These are phyloP conservation scores for Drosophila nr. perissopoda DNA, from an alignment of 2,888 invertebrate genomes.

Conservation along the genomic window DNA sequence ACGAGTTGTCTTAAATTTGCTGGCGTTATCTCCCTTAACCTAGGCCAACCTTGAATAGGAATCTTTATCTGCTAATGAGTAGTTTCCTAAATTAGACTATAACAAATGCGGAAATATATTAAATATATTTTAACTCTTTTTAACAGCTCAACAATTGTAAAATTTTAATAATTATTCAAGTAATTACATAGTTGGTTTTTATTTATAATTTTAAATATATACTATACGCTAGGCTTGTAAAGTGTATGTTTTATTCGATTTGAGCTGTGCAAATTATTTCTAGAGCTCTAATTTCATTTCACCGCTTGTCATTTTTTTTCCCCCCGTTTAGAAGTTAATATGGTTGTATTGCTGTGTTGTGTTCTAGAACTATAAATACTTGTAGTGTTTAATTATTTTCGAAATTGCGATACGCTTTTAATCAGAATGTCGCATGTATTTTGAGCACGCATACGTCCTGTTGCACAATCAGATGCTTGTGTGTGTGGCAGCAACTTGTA, in stretches of 20 bases:
- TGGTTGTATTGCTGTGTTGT: slow-evolving; percentile 9
- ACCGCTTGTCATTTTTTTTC: slow-evolving; percentile 2
- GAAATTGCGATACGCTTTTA: slow-evolving; percentile 38
- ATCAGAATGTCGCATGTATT: slow-evolving; percentile 48
- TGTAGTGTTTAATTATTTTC: slow-evolving; percentile 38
- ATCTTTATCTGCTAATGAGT: background rate
- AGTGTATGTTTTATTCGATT: background rate
- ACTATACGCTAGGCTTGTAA: background rate
- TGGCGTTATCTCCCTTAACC: background rate
- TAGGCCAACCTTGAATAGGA: background rate
- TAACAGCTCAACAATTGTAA: background rate
- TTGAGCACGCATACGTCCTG: slow-evolving; percentile 47
- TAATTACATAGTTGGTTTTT: background rate
- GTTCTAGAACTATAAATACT: slow-evolving; percentile 31
- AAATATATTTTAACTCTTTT: background rate
- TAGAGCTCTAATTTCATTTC: background rate
- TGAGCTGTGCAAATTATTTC: background rate
- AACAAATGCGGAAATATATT: background rate
- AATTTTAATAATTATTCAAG: background rate
- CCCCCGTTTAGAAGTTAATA: background rate
- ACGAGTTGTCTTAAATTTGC: background rate
- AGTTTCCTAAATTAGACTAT: background rate
- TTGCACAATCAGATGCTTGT: slow-evolving; percentile 41
- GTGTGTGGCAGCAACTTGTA: slow-evolving; percentile 11
- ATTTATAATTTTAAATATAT: background rate